These are phyloP conservation scores for Pyrrhia umbra DNA, from an alignment of 2,888 invertebrate species.

Conservation along the genomic window DNA sequence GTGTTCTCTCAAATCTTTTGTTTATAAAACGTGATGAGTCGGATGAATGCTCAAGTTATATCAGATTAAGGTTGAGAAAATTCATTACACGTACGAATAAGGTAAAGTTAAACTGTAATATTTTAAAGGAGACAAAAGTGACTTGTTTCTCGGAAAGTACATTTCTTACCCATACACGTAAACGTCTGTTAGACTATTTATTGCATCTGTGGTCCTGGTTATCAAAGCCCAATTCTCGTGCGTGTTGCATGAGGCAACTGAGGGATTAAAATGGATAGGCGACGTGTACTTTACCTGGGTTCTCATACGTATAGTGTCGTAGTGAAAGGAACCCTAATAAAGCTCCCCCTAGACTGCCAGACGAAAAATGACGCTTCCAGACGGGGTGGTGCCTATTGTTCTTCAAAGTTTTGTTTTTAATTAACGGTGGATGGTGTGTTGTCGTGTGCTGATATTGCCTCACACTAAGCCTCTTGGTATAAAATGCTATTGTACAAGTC, in stretches of 20 bases:
- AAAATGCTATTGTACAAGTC: background rate
- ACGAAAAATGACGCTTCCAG: slow-evolving; percentile 41
- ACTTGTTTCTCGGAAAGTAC: slow-evolving; percentile 32
- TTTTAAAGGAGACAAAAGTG: slow-evolving; percentile 7
- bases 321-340: slow-evolving; percentile 32
- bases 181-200: slow-evolving; percentile 34
- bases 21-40: slow-evolving; percentile 10
- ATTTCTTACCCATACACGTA: slow-evolving; percentile 31
- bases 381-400: slow-evolving; percentile 36
- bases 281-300: background rate
- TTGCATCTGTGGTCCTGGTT: slow-evolving; percentile 22
- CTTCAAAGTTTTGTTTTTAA: slow-evolving; percentile 35
- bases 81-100: slow-evolving; percentile 23
- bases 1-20: slow-evolving; percentile 27
- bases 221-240: slow-evolving; percentile 20
- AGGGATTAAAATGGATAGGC: slow-evolving; percentile 23
- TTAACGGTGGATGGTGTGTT: slow-evolving; percentile 20
- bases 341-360: slow-evolving; percentile 29
- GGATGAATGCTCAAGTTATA: slow-evolving; percentile 6
- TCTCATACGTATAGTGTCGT: slow-evolving; percentile 13
- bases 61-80: slow-evolving; percentile 23
- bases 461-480: slow-evolving; percentile 4
- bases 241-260: slow-evolving; percentile 3
- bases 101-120: slow-evolving; percentile 10
- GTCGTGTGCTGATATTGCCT: slow-evolving; percentile 3